Evolutionary conservation across 30 jellyfish, hydroid and myxozoan species (phyloP).

Genomic region (Aurelia aurita complex sp. Pacific): DNA sequence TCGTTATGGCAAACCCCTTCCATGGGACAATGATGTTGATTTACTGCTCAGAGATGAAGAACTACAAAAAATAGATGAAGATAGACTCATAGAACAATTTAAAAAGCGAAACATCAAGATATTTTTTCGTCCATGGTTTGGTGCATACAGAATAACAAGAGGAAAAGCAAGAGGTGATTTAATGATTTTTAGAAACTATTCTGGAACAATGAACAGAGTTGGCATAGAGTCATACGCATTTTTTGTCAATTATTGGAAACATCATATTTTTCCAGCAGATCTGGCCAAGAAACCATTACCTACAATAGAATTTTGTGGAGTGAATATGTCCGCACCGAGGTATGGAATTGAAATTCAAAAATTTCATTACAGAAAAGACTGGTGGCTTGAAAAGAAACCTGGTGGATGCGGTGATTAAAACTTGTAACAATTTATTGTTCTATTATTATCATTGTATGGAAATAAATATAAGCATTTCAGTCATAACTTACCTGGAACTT

Average conservation of each 20-base stretch:
- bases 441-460: too few species aligned
- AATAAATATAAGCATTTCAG: too few species aligned
- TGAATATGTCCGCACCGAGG: conserved; percentile 71
- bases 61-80: conserved; percentile 39
- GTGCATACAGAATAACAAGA: conserved; percentile 77
- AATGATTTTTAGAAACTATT: conserved; percentile 65
- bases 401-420: conserved; percentile 50
- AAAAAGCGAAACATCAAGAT: conserved; percentile 53
- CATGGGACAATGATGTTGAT: conserved; percentile 97
- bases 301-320: conserved; percentile 67
- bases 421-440: too few species aligned
- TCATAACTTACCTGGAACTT: too few species aligned
- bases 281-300: conserved; percentile 69
- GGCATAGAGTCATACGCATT: conserved; percentile 88
- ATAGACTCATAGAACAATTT: conserved; percentile 33
- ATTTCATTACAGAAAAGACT: conserved; percentile 74
- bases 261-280: conserved; percentile 82
- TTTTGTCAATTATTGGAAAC: conserved; percentile 68
- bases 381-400: conserved; percentile 92
- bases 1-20: conserved; percentile 83
- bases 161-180: conserved; percentile 84
- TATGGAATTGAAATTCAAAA: conserved; percentile 87
- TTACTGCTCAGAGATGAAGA: conserved; percentile 70
- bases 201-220: conserved; percentile 73
- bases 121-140: conserved; percentile 70